These are phyloP conservation scores for Rhagonycha lutea DNA, from an alignment of 2,888 invertebrate genomes.

Conservation along the genomic window DNA sequence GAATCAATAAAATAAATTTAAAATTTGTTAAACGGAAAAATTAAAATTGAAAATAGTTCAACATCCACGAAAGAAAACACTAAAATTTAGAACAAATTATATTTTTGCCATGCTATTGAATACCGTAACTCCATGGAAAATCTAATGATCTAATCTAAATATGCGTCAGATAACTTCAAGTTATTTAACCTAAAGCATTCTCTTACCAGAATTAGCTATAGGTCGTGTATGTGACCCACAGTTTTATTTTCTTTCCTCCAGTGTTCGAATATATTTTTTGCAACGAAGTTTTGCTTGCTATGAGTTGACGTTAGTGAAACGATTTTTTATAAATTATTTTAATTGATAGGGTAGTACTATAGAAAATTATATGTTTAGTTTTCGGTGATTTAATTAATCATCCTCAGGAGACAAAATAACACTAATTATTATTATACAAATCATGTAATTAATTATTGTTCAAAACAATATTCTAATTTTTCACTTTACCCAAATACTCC, in stretches of 20 bases:
- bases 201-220: constrained; percentile 9
- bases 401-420: neutral
- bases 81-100: neutral
- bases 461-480: neutral
- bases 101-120: neutral
- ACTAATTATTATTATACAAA: neutral
- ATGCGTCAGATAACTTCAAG: neutral
- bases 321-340: neutral
- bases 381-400: neutral
- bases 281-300: neutral
- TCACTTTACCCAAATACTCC: neutral
- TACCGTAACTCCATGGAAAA: neutral
- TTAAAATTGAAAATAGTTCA: neutral
- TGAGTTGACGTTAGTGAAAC: neutral
- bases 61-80: neutral
- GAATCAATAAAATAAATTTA: neutral
- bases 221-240: constrained; percentile 9
- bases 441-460: neutral
- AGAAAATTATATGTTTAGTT: neutral
- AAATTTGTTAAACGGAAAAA: neutral
- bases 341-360: neutral
- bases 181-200: constrained; percentile 1
- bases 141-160: neutral
- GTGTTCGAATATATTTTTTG: neutral
- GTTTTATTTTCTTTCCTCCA: neutral